Conservation (phyloP, 2,797 vertebrate genomes). For the Hippopotamyrus pictus region DNA sequence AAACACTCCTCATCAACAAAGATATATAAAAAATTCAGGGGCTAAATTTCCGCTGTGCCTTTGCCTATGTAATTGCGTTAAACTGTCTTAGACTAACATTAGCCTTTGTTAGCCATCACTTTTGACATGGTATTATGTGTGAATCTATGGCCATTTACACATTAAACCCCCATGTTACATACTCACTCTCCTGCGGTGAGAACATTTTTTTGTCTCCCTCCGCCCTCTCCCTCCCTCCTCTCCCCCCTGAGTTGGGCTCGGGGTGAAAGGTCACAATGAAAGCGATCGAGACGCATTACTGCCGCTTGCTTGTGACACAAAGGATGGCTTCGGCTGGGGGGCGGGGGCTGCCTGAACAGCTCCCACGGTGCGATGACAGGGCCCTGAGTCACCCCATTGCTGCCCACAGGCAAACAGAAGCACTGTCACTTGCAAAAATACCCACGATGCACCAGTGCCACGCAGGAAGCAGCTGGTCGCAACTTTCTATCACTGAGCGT, state of each 20-base stretch:
- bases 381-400: conserved; percentile 65
- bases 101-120: neutral
- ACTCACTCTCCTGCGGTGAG: conserved; percentile 2
- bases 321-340: conserved; percentile 33
- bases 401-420: conserved; percentile 67
- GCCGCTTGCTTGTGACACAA: conserved; percentile 43
- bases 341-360: conserved; percentile 34
- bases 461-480: neutral
- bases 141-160: neutral
- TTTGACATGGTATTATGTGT: neutral
- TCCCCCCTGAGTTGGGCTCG: conserved; percentile 23
- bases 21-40: neutral
- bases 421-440: conserved; percentile 72
- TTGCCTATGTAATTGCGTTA: neutral
- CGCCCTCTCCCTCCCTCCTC: conserved; percentile 33
- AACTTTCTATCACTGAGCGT: neutral
- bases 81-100: neutral
- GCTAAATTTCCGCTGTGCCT: neutral
- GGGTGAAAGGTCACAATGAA: conserved; percentile 47
- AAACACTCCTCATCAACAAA: neutral
- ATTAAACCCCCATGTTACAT: neutral
- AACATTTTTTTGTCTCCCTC: conserved; percentile 13
- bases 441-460: conserved; percentile 32
- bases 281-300: conserved; percentile 48
- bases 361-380: conserved; percentile 66